Evolutionary conservation across 2,888 invertebrate genomes (phyloP).

Genomic region (Cyrtodaria siliqua): DNA sequence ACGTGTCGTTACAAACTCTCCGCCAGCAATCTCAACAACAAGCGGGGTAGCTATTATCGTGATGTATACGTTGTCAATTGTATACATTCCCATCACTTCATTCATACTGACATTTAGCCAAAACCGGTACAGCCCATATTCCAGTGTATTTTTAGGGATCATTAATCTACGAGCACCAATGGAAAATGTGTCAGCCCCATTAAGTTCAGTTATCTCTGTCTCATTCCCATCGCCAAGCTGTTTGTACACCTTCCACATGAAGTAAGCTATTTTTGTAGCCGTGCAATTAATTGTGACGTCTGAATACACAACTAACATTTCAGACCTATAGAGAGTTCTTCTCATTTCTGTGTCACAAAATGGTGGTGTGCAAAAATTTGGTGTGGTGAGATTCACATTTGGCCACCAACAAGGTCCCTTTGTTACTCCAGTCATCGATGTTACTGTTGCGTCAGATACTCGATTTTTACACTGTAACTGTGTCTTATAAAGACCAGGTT

Average conservation of each 20-base stretch:
- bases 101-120: conserved; percentile 69
- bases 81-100: conserved; percentile 63
- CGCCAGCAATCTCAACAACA: conserved; percentile 52
- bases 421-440: conserved; percentile 46
- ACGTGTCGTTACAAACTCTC: conserved; percentile 38
- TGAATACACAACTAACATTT: conserved; percentile 56
- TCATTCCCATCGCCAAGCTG: conserved; percentile 47
- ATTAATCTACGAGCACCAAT: conserved; percentile 54
- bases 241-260: conserved; percentile 52
- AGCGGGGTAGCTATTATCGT: conserved; percentile 61
- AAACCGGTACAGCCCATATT: conserved; percentile 68
- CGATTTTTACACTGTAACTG: conserved; percentile 46
- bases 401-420: conserved; percentile 66
- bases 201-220: conserved; percentile 48
- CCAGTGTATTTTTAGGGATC: conserved; percentile 41
- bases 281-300: conserved; percentile 64
- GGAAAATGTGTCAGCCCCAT: conserved; percentile 49
- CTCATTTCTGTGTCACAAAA: conserved; percentile 51
- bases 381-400: conserved; percentile 44
- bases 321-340: conserved; percentile 49
- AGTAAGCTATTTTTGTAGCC: conserved; percentile 60
- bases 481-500: conserved; percentile 42
- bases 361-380: conserved; percentile 49
- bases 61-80: conserved; percentile 36
- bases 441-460: conserved; percentile 44